Evolutionary conservation across 1,140 invertebrate species (phyloP).

Genomic region (Sminthurinus signatus): DNA sequence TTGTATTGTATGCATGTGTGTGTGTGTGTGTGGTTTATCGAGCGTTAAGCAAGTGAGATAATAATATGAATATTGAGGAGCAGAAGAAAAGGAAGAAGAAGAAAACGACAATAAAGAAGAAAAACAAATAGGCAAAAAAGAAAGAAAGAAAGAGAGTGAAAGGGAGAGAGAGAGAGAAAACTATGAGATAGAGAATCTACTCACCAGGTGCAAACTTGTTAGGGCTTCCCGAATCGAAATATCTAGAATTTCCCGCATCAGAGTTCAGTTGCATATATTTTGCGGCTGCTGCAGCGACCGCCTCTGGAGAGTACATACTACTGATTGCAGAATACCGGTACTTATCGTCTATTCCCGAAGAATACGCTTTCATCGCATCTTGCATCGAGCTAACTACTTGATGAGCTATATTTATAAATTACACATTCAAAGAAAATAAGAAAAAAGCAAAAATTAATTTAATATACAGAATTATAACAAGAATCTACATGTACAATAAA

Average conservation of each 20-base stretch:
- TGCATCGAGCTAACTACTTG: slow-evolving; percentile 41
- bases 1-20: not conserved
- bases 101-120: too few species aligned
- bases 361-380: slow-evolving; percentile 41
- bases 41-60: not conserved
- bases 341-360: slow-evolving; percentile 38
- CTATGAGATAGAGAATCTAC: too few species aligned
- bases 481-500: too few species aligned
- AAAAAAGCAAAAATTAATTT: too few species aligned
- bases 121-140: too few species aligned
- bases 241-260: slow-evolving; percentile 37
- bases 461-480: too few species aligned
- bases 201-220: slow-evolving; percentile 41
- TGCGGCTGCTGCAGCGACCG: slow-evolving; percentile 36
- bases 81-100: too few species aligned
- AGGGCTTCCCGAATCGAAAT: slow-evolving; percentile 38
- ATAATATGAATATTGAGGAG: not conserved
- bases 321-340: slow-evolving; percentile 39
- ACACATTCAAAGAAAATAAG: too few species aligned
- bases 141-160: too few species aligned
- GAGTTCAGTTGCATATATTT: slow-evolving; percentile 41
- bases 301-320: slow-evolving; percentile 38
- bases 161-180: not conserved
- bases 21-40: not conserved
- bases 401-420: too few species aligned